Evolutionary conservation across 2,797 vertebrate species (phyloP).

Genomic region (Myripristis jacobus): DNA sequence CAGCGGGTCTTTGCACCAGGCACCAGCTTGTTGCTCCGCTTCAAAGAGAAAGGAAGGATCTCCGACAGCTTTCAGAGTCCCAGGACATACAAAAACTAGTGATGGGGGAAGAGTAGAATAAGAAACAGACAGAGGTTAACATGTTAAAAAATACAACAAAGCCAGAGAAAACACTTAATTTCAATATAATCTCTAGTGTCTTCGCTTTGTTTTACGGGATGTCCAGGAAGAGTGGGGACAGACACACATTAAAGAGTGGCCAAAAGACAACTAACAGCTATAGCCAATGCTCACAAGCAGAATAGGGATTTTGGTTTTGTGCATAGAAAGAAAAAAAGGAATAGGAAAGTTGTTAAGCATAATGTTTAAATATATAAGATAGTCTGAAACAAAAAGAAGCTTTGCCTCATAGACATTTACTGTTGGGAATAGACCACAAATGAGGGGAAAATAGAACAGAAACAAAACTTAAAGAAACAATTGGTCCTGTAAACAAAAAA

Average conservation of each 20-base stretch:
- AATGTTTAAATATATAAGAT: constrained; percentile 69
- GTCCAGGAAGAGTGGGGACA: constrained; percentile 78
- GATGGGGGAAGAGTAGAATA: constrained; percentile 92
- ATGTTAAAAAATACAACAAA: constrained; percentile 53
- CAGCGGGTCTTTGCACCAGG: constrained; percentile 99
- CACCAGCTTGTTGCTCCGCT: constrained; percentile 98
- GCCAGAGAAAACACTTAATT: constrained; percentile 42
- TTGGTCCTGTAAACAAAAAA: constrained; percentile 83
- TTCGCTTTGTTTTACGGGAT: constrained; percentile 77
- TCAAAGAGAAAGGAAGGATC: constrained; percentile 97
- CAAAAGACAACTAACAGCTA: constrained; percentile 78
- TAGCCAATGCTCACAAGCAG: constrained; percentile 80
- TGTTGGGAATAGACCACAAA: constrained; percentile 79
- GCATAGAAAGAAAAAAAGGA: constrained; percentile 80
- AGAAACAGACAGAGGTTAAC: constrained; percentile 83
- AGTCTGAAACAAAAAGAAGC: constrained; percentile 79
- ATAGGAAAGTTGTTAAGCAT: constrained; percentile 81
- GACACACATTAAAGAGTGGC: constrained; percentile 78
- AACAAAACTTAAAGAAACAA: constrained; percentile 76
- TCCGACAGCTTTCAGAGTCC: constrained; percentile 98
- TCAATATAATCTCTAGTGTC: constrained; percentile 65
- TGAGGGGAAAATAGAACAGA: constrained; percentile 76
- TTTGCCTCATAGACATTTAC: constrained; percentile 82
- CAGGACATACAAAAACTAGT: constrained; percentile 99
- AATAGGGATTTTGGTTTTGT: constrained; percentile 77